Evolutionary conservation across 2,113 vertebrate genomes (phyloP), one percentile per base, ranked within the genome.

Genomic region (Sardina pilchardus): DNA sequence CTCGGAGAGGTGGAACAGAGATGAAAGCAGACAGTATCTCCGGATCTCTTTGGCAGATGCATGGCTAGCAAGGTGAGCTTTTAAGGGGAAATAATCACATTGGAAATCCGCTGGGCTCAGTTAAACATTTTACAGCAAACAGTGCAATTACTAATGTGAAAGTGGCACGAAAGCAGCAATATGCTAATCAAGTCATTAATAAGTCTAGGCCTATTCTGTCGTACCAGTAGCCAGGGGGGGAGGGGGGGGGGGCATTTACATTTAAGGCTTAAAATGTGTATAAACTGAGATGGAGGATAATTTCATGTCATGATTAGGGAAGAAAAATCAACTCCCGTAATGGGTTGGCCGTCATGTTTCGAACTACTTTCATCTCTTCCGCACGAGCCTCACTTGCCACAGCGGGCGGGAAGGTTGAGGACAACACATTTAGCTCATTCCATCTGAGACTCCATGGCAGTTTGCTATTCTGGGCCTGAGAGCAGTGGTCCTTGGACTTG

Each of bases 371-470:
- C 71, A 36, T 78, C 14, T 78, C 30, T 36, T 16, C 71, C 36
- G 30, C 71, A 30, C 10, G 71, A 30, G 30, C 71, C 71, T 36
- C 34, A 36, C 10, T 78, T 78, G 71, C 34, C 71, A 36, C 71
- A 78, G 71, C 16, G 71, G 71, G 71, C 2, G 26, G 71, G 26
- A 5, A 36, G 71, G 26, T 78, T 34, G 71, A 78, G 71, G 71
- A 36, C 71, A 78, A 78, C 71, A 78, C 71, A 78, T 78, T 78
- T 78, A 78, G 34, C 71, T 78, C 14, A 78, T 12, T 78, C 71
- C 71, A 78, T 34, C 71, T 78, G 71, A 78, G 71, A 78, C 30
- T 78, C 5, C n/a, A 16, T 36, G 71, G 30, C 71, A 36, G 71
- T 36, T 36, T 36, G 71, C 71, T 36, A 34, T 78, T 78, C 26